phyloP scores from a whole-genome alignment of 35 echinoderm and acorn worm genomes.

The Chiridota heheva region DNA sequence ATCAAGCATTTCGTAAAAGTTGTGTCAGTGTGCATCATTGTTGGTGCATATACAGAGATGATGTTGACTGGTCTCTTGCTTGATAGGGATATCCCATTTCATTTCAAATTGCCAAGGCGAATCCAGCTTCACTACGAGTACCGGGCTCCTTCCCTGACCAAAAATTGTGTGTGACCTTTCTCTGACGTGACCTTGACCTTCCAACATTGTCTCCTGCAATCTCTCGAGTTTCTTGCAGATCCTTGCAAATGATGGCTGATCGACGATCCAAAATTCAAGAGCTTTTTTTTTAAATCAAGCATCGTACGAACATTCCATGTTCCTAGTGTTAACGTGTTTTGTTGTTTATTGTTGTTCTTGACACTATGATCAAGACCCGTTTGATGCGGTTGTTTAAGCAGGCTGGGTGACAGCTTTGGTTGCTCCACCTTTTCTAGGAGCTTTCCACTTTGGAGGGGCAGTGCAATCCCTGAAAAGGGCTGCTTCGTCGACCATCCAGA shows the following conservation, averaged over 20 bases:
- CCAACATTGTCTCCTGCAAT: conserved; percentile 49
- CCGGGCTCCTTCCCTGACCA: conserved; percentile 23
- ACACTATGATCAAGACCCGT: too few species aligned
- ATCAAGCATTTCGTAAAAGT: conserved; percentile 11
- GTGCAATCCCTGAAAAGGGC: too few species aligned
- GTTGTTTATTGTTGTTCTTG: too few species aligned
- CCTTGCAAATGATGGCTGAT: not conserved
- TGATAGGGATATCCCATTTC: not conserved
- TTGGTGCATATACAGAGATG: conserved; percentile 49
- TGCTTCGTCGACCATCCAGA: too few species aligned
- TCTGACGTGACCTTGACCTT: conserved; percentile 30
- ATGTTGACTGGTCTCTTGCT: conserved; percentile 4
- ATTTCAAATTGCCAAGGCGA: conserved; percentile 56
- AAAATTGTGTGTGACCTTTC: conserved; percentile 22
- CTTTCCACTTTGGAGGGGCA: too few species aligned
- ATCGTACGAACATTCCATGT: conserved; percentile 52
- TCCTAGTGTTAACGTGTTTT: conserved; percentile 20
- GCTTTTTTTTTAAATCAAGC: conserved; percentile 22
- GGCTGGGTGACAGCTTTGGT: too few species aligned
- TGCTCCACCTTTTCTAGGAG: too few species aligned
- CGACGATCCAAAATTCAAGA: not conserved
- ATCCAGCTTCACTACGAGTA: conserved; percentile 23
- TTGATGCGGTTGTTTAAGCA: too few species aligned
- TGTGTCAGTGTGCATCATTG: conserved; percentile 48
- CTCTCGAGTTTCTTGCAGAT: conserved; percentile 11